Evolutionary conservation across 2,797 vertebrate species (phyloP).

Genomic region (Epinephelus awoara): DNA sequence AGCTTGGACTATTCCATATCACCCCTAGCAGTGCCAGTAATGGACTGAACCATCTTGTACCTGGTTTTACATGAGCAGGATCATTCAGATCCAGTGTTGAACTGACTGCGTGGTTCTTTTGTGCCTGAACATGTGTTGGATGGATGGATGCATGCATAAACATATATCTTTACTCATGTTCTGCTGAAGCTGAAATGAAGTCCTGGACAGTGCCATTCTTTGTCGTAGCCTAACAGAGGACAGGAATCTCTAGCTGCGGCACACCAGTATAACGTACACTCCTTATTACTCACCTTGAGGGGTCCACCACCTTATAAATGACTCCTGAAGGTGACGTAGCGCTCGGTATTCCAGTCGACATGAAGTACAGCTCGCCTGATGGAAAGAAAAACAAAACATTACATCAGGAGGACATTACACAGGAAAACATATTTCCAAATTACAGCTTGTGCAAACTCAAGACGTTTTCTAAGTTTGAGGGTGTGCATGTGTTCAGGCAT

Average conservation of each 20-base stretch:
- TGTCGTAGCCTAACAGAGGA: neutral
- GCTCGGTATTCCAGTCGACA: conserved; percentile 92
- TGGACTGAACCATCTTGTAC: neutral
- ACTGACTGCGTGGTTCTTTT: neutral
- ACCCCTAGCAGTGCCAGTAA: neutral
- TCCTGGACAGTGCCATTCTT: neutral
- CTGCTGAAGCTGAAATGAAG: neutral
- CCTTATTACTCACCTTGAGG: conserved; percentile 88
- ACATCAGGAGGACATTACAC: conserved; percentile 6
- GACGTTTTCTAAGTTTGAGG: neutral
- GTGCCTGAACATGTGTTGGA: too few species aligned
- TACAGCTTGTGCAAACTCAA: neutral
- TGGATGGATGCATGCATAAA: neutral
- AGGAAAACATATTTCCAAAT: conserved; percentile 1
- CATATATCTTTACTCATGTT: neutral
- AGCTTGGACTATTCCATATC: neutral
- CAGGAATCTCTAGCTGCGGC: neutral
- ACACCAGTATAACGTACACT: neutral
- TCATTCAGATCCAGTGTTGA: neutral
- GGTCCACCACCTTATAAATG: conserved; percentile 94
- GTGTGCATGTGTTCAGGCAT: neutral
- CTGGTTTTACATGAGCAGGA: neutral
- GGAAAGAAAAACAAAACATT: conserved; percentile 23
- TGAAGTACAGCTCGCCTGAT: conserved; percentile 95
- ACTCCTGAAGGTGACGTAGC: conserved; percentile 90